These are phyloP conservation scores for Acanthopagrus latus DNA, from an alignment of 2,797 vertebrate species.

Conservation along the genomic window DNA sequence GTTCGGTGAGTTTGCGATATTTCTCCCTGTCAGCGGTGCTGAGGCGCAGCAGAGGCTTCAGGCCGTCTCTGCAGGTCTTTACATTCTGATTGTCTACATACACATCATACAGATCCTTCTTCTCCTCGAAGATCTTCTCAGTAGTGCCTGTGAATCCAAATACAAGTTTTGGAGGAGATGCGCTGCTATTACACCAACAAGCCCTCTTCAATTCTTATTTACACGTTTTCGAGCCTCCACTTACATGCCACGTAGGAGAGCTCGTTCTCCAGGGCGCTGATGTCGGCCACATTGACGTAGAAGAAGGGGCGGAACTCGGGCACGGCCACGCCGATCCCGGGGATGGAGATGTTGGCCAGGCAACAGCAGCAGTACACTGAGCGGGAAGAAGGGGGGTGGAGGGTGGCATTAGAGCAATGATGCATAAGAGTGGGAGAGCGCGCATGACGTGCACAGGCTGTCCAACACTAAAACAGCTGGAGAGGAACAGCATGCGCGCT, in stretches of 20 bases:
- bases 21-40: slow-evolving; percentile 93
- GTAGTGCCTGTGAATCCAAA: slow-evolving; percentile 88
- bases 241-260: slow-evolving; percentile 96
- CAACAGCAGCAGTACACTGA: slow-evolving; percentile 97
- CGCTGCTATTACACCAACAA: background rate
- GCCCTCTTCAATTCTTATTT: background rate
- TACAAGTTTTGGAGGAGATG: background rate
- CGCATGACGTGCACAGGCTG: background rate
- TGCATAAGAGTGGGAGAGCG: slow-evolving; percentile 26
- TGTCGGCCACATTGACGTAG: slow-evolving; percentile 95
- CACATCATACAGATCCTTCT: slow-evolving; percentile 94
- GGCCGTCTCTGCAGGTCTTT: slow-evolving; percentile 90
- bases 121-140: slow-evolving; percentile 98
- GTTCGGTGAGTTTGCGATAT: slow-evolving; percentile 93
- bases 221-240: slow-evolving; percentile 57
- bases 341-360: slow-evolving; percentile 94
- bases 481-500: background rate
- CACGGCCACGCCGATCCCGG: slow-evolving; percentile 90
- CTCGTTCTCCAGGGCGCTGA: slow-evolving; percentile 93
- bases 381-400: background rate
- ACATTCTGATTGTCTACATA: slow-evolving; percentile 98
- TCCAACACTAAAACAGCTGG: slow-evolving; percentile 4
- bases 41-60: slow-evolving; percentile 93
- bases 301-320: slow-evolving; percentile 96
- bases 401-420: slow-evolving; percentile 21